Evolutionary conservation across 2,888 invertebrate genomes (phyloP).

Genomic region (Alsophila aescularia): DNA sequence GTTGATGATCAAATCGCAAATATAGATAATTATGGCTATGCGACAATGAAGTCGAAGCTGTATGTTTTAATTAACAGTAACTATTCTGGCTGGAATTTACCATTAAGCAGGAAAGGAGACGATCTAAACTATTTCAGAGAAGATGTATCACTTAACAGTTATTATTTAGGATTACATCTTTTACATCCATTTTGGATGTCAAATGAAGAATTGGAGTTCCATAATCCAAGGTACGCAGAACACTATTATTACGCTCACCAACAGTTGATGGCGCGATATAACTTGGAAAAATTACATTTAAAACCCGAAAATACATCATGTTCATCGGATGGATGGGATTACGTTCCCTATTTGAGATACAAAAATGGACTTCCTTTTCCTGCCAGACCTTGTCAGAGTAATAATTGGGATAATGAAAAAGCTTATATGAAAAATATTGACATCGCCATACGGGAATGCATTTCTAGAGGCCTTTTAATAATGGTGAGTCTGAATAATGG

Average conservation of each 20-base stretch:
- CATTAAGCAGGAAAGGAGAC: constrained; percentile 73
- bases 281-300: constrained; percentile 65
- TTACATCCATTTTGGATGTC: constrained; percentile 86
- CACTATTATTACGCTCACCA: constrained; percentile 70
- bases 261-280: constrained; percentile 66
- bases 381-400: constrained; percentile 52
- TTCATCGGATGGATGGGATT: constrained; percentile 49
- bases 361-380: constrained; percentile 74
- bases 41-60: constrained; percentile 40
- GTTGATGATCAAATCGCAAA: constrained; percentile 31
- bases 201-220: constrained; percentile 67
- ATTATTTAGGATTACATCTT: constrained; percentile 83
- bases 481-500: constrained; percentile 55
- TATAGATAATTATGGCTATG: constrained; percentile 52
- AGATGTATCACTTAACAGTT: constrained; percentile 85
- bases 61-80: constrained; percentile 64
- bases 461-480: constrained; percentile 66
- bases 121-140: constrained; percentile 86
- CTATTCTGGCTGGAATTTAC: constrained; percentile 81
- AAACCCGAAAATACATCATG: constrained; percentile 36
- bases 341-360: constrained; percentile 65
- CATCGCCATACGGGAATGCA: constrained; percentile 70
- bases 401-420: constrained; percentile 55
- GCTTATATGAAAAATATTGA: constrained; percentile 65
- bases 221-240: constrained; percentile 67